Base-by-base conservation (phyloP, 2,888 invertebrate genomes). In the Mythimna lalbum region DNA sequence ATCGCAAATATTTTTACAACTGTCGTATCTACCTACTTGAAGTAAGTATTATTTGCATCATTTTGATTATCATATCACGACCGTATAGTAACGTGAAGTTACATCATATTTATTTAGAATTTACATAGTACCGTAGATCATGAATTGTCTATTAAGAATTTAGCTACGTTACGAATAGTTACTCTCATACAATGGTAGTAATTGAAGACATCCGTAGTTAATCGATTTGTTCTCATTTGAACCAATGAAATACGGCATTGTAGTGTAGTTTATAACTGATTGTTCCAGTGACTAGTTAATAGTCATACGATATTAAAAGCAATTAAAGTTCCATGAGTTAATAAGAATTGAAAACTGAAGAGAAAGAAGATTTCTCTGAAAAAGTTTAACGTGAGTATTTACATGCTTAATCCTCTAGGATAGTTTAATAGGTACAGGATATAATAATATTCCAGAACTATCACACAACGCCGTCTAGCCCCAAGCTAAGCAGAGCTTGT, bases 11-110 rank as follows among this genome's bases (percentile, higher is more conserved):
- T 61, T 61, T 66, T 76, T 63, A 27, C 33, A 17, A 12, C 63
- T 67, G 31, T 57, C 49, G 52, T 63, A 76, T 55, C 33, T 39
- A 31, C 17, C 14, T 21, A 14, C 19, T 67, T 21, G 60, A 19
- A 55, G 23, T 52, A 19, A 55, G 23, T 52, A 62, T 66, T 79
- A 67, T 81, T 81, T 80, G 49, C 61, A 57, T 64, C 0, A 12
- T 75, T 63, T 64, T 73, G 67, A 70, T 81, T 69, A 70, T 77
- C 78, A 59, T 53, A 49, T 64, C 80, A 63, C 52, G 52, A 63
- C 17, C 12, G 53, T 27, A 6, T 63, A 27, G 50, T 47, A 55
- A 61, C 60, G 49, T 36, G 1, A 31, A 47, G 14, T 69, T 63
- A 80, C 59, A 66, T 75, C 47, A 65, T 43, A 27, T 53, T 55